Evolutionary conservation across 2,113 vertebrate genomes (phyloP), one percentile per base, ranked within the genome.

Genomic region (Seriola dumerili): DNA sequence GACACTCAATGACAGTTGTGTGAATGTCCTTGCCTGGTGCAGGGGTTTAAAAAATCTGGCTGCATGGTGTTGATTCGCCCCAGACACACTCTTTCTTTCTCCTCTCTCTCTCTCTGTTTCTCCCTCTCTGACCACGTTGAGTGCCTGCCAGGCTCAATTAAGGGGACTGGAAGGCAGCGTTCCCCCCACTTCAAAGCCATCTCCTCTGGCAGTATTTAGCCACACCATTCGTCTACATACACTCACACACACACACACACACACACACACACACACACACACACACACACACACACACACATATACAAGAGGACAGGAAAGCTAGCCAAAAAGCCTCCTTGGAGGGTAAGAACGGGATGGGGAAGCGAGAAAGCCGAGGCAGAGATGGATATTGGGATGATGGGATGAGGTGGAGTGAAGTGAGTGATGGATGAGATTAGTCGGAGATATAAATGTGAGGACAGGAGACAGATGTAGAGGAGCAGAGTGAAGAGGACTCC

Each of bases 171-270:
- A 92, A 90, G 83, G 85, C 89, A 85, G 72, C 50, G 10, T 77
- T 85, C 65, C 73, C 71, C 81, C 77, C 80, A 90, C 91, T 93
- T 94, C 92, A 93, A 93, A 94, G 92, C 80, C 77, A 32, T 89
- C 72, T 92, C 88, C 83, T 90, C 83, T 89, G 85, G 92, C 91
- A 91, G 85, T 83, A 88, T 92, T 92, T 91, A 91, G 85, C 86
- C 85, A 74, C 76, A 85, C 75, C 66, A 83, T 86, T 85, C 40
- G 48, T 85, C 58, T 81, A 72, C 76, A 77, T 75, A 73, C 72
- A 81, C 29, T 29, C 29, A 29, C 29, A 29, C 29, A 29, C 29
- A 25, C 25, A 25, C 25, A 25, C 25, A 25, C 25, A 25, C 25
- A 44, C 61, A 66, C 71, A 19, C 62, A 55, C 58, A 57, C 23